Conservation (phyloP, 2,888 invertebrate genomes). For the Julus scanicus region DNA sequence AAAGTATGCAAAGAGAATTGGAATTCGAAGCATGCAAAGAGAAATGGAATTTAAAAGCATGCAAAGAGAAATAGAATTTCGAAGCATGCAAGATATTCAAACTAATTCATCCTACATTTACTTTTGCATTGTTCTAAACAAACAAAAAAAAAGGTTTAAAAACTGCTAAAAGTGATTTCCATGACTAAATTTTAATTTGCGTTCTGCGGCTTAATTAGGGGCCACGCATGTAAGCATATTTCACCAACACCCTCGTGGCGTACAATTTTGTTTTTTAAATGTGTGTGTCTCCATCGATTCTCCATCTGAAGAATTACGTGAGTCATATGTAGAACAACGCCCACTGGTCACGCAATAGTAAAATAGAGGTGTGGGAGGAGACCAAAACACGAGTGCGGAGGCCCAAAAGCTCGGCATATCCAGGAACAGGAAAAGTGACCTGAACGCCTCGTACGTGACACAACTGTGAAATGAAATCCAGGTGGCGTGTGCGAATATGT, state of each 20-base stretch:
- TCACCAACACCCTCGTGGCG: not conserved
- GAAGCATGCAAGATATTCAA: too few species aligned
- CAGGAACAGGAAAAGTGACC: constrained; percentile 2
- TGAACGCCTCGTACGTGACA: not conserved
- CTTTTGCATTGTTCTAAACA: too few species aligned
- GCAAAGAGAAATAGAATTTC: too few species aligned
- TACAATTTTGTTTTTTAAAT: not conserved
- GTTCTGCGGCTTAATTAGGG: not conserved
- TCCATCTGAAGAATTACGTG: not conserved
- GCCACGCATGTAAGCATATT: not conserved
- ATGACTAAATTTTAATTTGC: not conserved
- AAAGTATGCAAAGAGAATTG: too few species aligned
- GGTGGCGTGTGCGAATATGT: not conserved
- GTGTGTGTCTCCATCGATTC: not conserved
- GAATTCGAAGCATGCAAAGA: too few species aligned
- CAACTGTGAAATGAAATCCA: not conserved
- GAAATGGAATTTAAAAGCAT: too few species aligned
- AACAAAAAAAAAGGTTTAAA: too few species aligned
- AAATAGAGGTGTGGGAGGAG: constrained; percentile 22
- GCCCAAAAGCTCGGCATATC: not conserved
- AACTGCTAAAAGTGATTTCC: too few species aligned
- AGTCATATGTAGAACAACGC: constrained; percentile 7
- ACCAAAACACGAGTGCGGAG: not conserved
- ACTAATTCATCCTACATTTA: too few species aligned
- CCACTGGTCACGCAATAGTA: constrained; percentile 9